Percentiles rank a stretch among this genome's conserved stretches.
These are phyloP conservation scores for Halocynthia roretzi DNA, from an alignment of 23 tunicate genomes.

Conservation along the genomic window DNA sequence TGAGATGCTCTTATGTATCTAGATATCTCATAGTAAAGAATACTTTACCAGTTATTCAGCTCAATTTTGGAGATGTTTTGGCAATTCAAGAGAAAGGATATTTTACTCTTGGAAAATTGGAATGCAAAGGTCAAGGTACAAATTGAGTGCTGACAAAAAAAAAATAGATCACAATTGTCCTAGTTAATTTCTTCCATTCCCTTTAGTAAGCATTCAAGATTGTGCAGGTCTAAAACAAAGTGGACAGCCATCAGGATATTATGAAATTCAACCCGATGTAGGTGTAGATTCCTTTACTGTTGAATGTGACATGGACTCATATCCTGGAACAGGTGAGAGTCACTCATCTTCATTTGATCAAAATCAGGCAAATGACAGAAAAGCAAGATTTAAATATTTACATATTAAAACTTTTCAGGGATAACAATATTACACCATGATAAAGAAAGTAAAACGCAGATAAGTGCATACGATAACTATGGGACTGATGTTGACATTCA, in stretches of 20 bases:
- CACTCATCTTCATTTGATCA: background rate
- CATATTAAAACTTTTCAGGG: background rate
- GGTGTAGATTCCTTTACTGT: background rate
- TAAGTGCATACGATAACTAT: background rate
- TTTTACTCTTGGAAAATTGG: conserved; percentile 10
- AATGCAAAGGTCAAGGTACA: conserved; percentile 7
- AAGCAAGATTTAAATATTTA: no score
- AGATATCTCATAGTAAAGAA: background rate
- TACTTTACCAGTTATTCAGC: background rate
- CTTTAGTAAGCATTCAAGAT: background rate
- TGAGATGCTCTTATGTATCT: background rate
- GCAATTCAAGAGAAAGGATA: background rate
- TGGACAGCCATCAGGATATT: conserved; percentile 6
- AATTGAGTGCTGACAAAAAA: background rate
- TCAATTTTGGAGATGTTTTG: conserved; percentile 12
- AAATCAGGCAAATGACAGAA: no score
- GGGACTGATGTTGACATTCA: background rate
- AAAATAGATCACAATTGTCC: background rate
- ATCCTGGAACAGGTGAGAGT: conserved; percentile 5
- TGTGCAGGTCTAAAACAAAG: conserved; percentile 1
- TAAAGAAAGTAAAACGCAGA: background rate
- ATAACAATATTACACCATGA: background rate
- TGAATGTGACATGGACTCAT: conserved; percentile 8
- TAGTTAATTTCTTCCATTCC: no score
- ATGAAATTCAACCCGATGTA: background rate